These are phyloP conservation scores for Rhodophaea formosa DNA, from an alignment of 2,888 invertebrate genomes.

Conservation along the genomic window DNA sequence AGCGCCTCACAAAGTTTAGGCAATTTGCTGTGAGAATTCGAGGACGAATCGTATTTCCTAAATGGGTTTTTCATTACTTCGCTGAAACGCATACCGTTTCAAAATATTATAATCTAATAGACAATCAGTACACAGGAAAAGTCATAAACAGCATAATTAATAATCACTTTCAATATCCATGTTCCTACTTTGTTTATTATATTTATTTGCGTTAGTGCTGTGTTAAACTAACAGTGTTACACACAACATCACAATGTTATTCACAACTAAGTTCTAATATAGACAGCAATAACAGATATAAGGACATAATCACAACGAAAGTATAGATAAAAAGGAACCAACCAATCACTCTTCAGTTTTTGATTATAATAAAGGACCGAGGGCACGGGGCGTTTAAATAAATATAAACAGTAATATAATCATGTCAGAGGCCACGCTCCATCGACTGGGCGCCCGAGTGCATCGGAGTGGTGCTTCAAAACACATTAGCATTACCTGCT, in stretches of 20 bases:
- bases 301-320: not conserved
- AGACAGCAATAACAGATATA: too few species aligned
- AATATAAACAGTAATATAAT: constrained; percentile 22
- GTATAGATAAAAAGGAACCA: not conserved
- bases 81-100: constrained; percentile 16
- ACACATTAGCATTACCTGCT: constrained; percentile 55
- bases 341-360: not conserved
- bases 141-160: too few species aligned
- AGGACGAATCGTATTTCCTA: constrained; percentile 45
- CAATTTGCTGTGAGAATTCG: constrained; percentile 60
- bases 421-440: constrained; percentile 48
- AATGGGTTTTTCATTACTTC: constrained; percentile 35
- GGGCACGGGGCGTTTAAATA: constrained; percentile 2
- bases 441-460: constrained; percentile 47
- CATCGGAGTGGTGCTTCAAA: constrained; percentile 56
- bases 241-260: too few species aligned
- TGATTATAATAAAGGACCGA: not conserved
- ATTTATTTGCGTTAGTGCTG: too few species aligned
- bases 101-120: too few species aligned
- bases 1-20: constrained; percentile 56
- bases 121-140: too few species aligned
- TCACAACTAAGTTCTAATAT: too few species aligned
- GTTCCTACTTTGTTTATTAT: too few species aligned
- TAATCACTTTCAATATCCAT: too few species aligned
- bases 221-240: too few species aligned